A percentile compares a stretch with the other conserved stretches of the same genome.
phyloP scores from a whole-genome alignment of 2,113 vertebrate genomes.

The Dolichotis patagonum region DNA sequence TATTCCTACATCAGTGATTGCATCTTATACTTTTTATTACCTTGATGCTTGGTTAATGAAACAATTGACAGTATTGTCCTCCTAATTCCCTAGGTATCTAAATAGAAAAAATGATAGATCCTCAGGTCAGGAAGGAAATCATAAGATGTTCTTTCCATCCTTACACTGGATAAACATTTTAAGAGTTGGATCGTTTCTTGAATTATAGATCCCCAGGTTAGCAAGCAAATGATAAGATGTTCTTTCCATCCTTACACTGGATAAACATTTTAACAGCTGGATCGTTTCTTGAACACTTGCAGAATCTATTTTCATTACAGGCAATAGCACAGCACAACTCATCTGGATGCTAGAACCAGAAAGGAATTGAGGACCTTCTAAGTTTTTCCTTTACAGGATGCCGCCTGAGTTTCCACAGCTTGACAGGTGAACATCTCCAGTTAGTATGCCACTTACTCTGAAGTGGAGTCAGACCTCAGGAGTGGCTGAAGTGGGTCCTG shows the following conservation, averaged over 20 bases:
- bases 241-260: neutral
- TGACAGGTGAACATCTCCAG: neutral
- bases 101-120: constrained; percentile 39
- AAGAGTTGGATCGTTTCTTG: constrained; percentile 39
- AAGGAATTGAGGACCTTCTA: constrained; percentile 24
- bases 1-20: neutral
- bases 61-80: neutral
- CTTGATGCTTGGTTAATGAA: constrained; percentile 15
- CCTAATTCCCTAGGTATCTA: constrained; percentile 6
- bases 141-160: constrained; percentile 8
- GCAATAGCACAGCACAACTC: neutral
- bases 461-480: neutral
- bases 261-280: constrained; percentile 38
- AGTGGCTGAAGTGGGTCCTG: neutral
- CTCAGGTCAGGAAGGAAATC: constrained; percentile 12
- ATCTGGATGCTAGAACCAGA: constrained; percentile 13
- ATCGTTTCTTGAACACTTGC: constrained; percentile 47
- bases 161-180: constrained; percentile 19
- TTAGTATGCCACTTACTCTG: neutral
- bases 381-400: neutral
- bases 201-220: neutral
- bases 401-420: neutral
- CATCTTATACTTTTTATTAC: constrained; percentile 28
- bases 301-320: neutral
- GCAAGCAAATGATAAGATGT: constrained; percentile 29